These are phyloP conservation scores for Heliconius melpomene DNA, from an alignment of 1,140 invertebrate species.

Conservation along the genomic window DNA sequence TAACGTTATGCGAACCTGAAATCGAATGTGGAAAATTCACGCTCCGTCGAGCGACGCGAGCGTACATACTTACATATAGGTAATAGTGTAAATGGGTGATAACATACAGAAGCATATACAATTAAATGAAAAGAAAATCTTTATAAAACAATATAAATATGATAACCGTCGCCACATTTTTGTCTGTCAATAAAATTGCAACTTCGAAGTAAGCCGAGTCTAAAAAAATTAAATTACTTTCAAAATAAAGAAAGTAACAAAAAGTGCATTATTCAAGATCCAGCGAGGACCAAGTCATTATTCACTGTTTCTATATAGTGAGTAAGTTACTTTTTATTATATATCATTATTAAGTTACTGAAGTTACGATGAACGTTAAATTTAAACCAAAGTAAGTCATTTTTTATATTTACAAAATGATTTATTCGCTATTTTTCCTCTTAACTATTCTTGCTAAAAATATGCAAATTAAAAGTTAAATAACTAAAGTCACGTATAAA, in stretches of 20 bases:
- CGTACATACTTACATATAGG: conserved; percentile 23
- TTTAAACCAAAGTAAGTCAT: not conserved
- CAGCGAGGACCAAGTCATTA: conserved; percentile 15
- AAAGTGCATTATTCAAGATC: conserved; percentile 53
- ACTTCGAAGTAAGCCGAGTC: not conserved
- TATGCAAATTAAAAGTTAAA: not conserved
- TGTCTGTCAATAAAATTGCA: conserved; percentile 1
- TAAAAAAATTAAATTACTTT: conserved; percentile 50
- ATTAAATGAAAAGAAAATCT: not conserved
- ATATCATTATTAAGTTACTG: conserved; percentile 11
- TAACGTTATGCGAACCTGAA: conserved; percentile 73
- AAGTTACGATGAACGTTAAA: not conserved
- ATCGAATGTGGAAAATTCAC: conserved; percentile 78
- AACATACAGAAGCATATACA: conserved; percentile 6
- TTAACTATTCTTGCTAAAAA: not conserved
- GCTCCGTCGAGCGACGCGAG: conserved; percentile 68
- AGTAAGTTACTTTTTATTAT: conserved; percentile 15
- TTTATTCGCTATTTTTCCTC: not conserved
- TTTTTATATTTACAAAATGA: not conserved
- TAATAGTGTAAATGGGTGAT: conserved; percentile 1
- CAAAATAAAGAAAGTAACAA: conserved; percentile 55
- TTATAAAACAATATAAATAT: not conserved
- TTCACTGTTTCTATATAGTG: conserved; percentile 13
- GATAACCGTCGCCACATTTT: not conserved
- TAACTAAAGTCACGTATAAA: conserved; percentile 52